Evolutionary conservation across 2,113 vertebrate species (phyloP).

Genomic region (Antennarius striatus): DNA sequence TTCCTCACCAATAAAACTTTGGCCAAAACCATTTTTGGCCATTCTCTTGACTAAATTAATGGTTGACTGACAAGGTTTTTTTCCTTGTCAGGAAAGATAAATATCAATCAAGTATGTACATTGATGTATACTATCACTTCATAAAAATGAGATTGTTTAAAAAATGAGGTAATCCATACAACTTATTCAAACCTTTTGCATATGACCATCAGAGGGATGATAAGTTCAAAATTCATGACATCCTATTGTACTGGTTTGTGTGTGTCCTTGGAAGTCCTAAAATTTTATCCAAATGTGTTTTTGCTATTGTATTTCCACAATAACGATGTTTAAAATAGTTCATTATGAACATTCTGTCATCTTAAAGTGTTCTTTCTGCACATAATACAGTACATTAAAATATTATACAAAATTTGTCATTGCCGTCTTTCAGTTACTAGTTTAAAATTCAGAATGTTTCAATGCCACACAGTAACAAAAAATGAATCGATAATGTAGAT

Average conservation of each 20-base stretch:
- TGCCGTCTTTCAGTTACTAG: constrained; percentile 2
- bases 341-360: constrained; percentile 63
- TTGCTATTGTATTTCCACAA: constrained; percentile 64
- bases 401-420: constrained; percentile 40
- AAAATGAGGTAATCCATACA: constrained; percentile 47
- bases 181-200: constrained; percentile 47
- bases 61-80: constrained; percentile 46
- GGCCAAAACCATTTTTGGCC: constrained; percentile 41
- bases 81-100: constrained; percentile 59
- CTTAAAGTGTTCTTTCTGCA: constrained; percentile 35
- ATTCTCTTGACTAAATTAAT: constrained; percentile 42
- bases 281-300: constrained; percentile 67
- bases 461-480: no score
- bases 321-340: constrained; percentile 66
- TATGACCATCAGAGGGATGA: constrained; percentile 34
- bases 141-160: constrained; percentile 57
- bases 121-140: constrained; percentile 17
- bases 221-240: constrained; percentile 64
- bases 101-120: constrained; percentile 54
- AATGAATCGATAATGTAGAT: no score
- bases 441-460: background rate
- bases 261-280: constrained; percentile 54
- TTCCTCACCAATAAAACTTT: constrained; percentile 59
- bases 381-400: constrained; percentile 74
- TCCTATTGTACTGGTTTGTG: constrained; percentile 67